Percentiles rank a stretch among this genome's conserved stretches.
Evolutionary conservation across 2,113 vertebrate genomes (phyloP).

Genomic region (cattle (Bos taurus)): DNA sequence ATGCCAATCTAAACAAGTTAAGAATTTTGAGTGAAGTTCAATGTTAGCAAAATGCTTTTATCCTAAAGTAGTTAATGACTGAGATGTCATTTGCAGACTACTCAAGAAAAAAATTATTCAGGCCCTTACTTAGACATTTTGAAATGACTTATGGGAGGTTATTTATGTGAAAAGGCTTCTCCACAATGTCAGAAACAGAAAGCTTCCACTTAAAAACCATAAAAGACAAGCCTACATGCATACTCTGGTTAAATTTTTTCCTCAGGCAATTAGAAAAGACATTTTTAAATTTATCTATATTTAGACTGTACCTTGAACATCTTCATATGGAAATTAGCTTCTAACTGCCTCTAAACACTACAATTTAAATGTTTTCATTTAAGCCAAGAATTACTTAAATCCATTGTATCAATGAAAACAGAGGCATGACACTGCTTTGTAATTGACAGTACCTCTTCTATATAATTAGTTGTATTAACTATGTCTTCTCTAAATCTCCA

Average conservation of each 20-base stretch:
- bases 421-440: neutral
- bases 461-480: neutral
- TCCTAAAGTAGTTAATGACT: constrained; percentile 55
- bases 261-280: constrained; percentile 41
- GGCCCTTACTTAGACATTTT: constrained; percentile 40
- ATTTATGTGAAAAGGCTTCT: constrained; percentile 54
- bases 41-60: constrained; percentile 46
- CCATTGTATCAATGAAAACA: constrained; percentile 10
- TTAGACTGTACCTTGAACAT: constrained; percentile 32
- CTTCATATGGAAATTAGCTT: constrained; percentile 23
- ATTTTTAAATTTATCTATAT: constrained; percentile 28
- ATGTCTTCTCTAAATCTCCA: neutral
- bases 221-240: constrained; percentile 14
- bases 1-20: constrained; percentile 57
- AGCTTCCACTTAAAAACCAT: constrained; percentile 44
- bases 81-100: constrained; percentile 56
- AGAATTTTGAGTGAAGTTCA: constrained; percentile 25
- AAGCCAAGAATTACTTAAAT: constrained; percentile 44
- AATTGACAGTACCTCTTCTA: neutral
- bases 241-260: neutral
- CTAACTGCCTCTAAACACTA: constrained; percentile 44
- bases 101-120: constrained; percentile 54
- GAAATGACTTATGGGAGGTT: constrained; percentile 59
- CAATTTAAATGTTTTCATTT: constrained; percentile 48
- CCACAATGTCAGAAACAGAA: constrained; percentile 56